Evolutionary conservation across 1,140 invertebrate species (phyloP), one percentile per base, ranked within the genome.

Genomic region (Drosophila nasuta): DNA sequence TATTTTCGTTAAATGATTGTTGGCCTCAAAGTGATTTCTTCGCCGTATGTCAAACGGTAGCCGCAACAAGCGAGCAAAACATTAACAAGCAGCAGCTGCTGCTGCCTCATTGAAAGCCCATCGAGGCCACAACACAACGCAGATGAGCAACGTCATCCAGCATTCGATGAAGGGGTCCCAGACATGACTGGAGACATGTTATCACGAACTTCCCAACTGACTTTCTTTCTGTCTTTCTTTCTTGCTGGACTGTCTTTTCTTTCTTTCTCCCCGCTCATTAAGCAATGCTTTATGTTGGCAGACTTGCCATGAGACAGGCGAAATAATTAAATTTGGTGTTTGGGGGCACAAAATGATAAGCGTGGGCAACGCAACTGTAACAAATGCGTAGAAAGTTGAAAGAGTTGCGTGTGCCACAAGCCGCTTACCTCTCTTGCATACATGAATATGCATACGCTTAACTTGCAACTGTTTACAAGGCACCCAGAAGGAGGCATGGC

Each of bases 311-410:
- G 85, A 25, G 20, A 88, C 83, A 83, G 80, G 83, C 83, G 77
- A 83, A 87, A 83, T 87, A 87, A 87, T 88, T 87, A 88, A 87
- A 68, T 83, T 82, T 70, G 41, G 41, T 79, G 57, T 46, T 15
- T 20, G 30, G 17, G 45, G 66, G 63, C 78, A 66, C 57, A 85
- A 67, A 20, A 17, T 87, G 82, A 87, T 87, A 87, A 82, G 78
- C 81, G 65, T 62, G 72, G 56, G 20, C 20, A 4, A 25, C 45
- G 82, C 28, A 88, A 88, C 62, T 87, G 83, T 87, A 87, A 83
- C 83, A 87, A 87, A 87, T 88, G 83, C 80, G 83, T 87, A 81
- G 83, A 87, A 87, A 87, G 83, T 69, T 69, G 51, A n/a, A 52
- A 52, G 17, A 13, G 28, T 11, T 63, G 35, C 38, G 57, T 58